These are phyloP conservation scores for Indri indri DNA, from an alignment of 2,113 vertebrate species.

Conservation along the genomic window DNA sequence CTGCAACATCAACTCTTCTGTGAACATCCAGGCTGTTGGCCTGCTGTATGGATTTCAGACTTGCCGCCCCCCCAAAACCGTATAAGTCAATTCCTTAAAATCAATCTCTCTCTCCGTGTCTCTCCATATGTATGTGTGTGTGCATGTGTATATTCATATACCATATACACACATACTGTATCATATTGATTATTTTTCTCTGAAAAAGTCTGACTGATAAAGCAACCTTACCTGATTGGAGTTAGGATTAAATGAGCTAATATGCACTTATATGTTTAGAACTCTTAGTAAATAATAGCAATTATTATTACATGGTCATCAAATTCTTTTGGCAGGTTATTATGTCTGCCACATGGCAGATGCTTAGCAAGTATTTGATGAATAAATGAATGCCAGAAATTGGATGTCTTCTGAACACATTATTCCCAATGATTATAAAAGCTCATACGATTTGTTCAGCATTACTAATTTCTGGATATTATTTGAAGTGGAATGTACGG, in stretches of 20 bases:
- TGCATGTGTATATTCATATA: background rate
- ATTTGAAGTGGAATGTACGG: background rate
- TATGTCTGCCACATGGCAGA: background rate
- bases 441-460: background rate
- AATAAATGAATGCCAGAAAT: background rate
- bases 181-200: background rate
- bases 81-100: background rate
- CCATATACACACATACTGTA: background rate
- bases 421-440: background rate
- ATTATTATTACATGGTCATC: background rate
- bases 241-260: background rate
- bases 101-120: no score
- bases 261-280: background rate
- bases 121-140: fast-evolving
- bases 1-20: background rate
- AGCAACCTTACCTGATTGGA: background rate
- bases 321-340: background rate
- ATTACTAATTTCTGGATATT: background rate
- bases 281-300: background rate
- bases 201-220: background rate
- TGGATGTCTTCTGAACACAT: background rate
- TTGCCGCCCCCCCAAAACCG: background rate
- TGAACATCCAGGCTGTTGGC: background rate
- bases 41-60: background rate
- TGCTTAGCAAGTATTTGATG: constrained; percentile 1